Evolutionary conservation across 92 coral and sea anemone genomes (phyloP).

Genomic region (Porites cylindrica): DNA sequence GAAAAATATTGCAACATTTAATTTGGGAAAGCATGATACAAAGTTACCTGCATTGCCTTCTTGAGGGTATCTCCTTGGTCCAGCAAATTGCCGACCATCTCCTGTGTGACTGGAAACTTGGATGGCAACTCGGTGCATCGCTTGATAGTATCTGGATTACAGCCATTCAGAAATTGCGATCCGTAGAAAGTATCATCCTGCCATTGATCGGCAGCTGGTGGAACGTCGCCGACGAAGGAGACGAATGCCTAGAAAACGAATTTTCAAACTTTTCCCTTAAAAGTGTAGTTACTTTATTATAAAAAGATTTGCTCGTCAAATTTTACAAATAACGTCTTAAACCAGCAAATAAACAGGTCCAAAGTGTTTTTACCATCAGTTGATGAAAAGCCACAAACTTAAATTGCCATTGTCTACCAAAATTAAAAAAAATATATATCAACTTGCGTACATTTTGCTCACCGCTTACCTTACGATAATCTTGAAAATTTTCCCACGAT

Average conservation of each 20-base stretch:
- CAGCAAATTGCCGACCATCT: constrained; percentile 64
- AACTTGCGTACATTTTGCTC: background rate
- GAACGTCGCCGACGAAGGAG: constrained; percentile 50
- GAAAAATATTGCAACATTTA: too few relatives aligned
- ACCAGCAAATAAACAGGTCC: too few relatives aligned
- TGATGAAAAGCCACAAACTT: too few relatives aligned
- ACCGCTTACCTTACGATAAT: constrained; percentile 56
- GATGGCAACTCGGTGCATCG: constrained; percentile 71
- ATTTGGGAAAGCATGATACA: too few relatives aligned
- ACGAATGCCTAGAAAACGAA: constrained; percentile 46
- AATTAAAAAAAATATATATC: background rate
- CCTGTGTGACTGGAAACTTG: constrained; percentile 81
- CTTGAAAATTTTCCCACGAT: constrained; percentile 78
- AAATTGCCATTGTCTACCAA: too few relatives aligned
- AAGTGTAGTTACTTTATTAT: too few relatives aligned
- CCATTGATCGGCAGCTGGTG: constrained; percentile 65
- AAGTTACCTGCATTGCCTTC: constrained; percentile 68
- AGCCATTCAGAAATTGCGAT: constrained; percentile 75
- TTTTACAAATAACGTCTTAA: too few relatives aligned
- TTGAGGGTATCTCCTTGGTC: constrained; percentile 67
- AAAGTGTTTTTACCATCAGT: too few relatives aligned
- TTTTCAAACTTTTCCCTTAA: too few relatives aligned
- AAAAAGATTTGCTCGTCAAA: too few relatives aligned
- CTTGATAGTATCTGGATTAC: constrained; percentile 71
- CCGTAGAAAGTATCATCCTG: constrained; percentile 79